Base-by-base conservation (phyloP, 2,888 invertebrate genomes). In the Hypomecis punctinalis region DNA sequence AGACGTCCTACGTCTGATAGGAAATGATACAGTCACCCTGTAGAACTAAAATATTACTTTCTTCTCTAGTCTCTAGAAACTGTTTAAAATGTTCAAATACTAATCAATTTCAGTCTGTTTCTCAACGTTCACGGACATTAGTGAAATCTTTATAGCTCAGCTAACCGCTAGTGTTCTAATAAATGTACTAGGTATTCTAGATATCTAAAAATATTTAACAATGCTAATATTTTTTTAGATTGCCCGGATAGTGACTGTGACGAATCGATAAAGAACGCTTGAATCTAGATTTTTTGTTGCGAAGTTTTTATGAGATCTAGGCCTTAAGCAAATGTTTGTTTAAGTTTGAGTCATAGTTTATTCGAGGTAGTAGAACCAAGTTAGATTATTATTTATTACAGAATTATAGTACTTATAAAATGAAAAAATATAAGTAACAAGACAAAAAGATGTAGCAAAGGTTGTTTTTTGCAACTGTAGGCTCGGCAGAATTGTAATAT, bases 81-180 rank as follows among this genome's bases (percentile, higher is more conserved):
- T 39, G 6, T 3, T 5, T 8, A 39, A 39, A 39, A 39, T 9
- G 39, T 5, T 39, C 75, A 62, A 75, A 54, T 67, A 69, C 67
- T 68, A 79, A 78, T 77, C 72, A 74, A 75, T 76, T 74, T 68
- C 66, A 57, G 62, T 56, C 40, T 11, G 45, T 48, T 65, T 23
- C 46, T 55, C 37, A 36, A 57, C 47, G n/a, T 57, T 57, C 11
- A 43, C 35, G 13, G 11, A 8, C 59, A 45, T 49, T 67, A 23
- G 39, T n/a, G 5, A 23, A 61, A 63, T 63, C 11, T 66, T 64
- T 62, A 66, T 62, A 13, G 51, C 53, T 59, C 54, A 58, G 56
- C 46, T 23, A 35, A 39, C 45, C 39, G 39, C 56, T 42, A 49
- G 11, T 56, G 53, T 45, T 53, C 10, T 61, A 63, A 63, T 60